phyloP scores from a whole-genome alignment of 2,888 invertebrate species.

The Philhelius pedissequus region DNA sequence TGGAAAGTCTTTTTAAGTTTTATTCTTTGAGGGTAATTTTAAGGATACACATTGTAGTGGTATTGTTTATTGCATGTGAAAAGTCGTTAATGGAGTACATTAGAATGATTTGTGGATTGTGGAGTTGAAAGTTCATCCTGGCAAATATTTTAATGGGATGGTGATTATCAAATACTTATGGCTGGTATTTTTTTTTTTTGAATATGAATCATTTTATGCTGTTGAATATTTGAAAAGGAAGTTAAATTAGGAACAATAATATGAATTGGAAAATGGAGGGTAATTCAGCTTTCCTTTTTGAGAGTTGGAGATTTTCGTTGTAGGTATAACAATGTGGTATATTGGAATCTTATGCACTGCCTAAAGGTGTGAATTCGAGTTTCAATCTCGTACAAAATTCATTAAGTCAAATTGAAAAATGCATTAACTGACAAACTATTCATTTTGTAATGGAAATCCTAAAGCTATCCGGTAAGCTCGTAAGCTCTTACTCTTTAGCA shows the following conservation, averaged over 20 bases:
- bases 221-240: slow-evolving; percentile 23
- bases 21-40: slow-evolving; percentile 47
- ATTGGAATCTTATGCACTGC: too few relatives aligned
- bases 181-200: not conserved
- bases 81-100: slow-evolving; percentile 63
- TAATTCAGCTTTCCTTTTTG: too few relatives aligned
- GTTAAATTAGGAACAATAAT: slow-evolving; percentile 12
- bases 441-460: too few relatives aligned
- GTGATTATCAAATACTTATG: slow-evolving; percentile 65
- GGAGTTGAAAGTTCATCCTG: slow-evolving; percentile 61
- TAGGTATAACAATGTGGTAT: too few relatives aligned
- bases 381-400: too few relatives aligned
- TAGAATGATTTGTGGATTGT: slow-evolving; percentile 62
- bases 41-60: slow-evolving; percentile 56
- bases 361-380: too few relatives aligned
- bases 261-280: not conserved
- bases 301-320: too few relatives aligned
- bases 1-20: not conserved
- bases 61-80: slow-evolving; percentile 67
- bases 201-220: not conserved
- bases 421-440: too few relatives aligned
- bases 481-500: too few relatives aligned
- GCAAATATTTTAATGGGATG: slow-evolving; percentile 62
- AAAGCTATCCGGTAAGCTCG: too few relatives aligned
- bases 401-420: too few relatives aligned